Conservation (phyloP, 2,113 vertebrate species). For the Herpetotheres cachinnans region DNA sequence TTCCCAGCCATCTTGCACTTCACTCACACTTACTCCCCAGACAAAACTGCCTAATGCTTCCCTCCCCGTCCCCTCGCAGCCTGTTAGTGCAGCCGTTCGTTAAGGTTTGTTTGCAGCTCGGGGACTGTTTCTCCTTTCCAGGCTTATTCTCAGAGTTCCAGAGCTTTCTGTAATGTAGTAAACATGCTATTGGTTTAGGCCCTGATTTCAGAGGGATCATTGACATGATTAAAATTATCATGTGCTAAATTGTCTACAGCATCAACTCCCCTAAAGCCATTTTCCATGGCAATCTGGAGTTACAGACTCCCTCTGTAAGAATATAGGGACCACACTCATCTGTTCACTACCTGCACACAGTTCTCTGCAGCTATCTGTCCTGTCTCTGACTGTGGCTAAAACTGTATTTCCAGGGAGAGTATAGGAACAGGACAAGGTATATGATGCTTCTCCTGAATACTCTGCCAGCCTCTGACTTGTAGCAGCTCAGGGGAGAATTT, state of each 20-base stretch:
- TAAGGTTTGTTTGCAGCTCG: background rate
- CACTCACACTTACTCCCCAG: background rate
- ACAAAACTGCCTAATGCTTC: background rate
- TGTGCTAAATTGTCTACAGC: background rate
- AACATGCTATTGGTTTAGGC: background rate
- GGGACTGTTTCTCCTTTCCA: background rate
- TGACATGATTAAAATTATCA: background rate
- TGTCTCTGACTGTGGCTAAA: background rate
- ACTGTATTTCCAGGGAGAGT: background rate
- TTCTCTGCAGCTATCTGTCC: background rate
- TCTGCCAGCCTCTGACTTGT: background rate
- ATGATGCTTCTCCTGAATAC: background rate
- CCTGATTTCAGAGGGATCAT: background rate
- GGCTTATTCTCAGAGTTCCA: background rate
- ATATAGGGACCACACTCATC: background rate
- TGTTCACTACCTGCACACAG: background rate
- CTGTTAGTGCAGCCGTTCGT: rapidly evolving
- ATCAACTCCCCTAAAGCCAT: background rate
- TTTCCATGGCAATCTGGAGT: background rate
- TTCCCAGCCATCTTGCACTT: background rate
- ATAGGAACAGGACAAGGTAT: background rate
- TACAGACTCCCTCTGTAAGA: background rate
- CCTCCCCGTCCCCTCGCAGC: background rate
- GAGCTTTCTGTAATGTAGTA: background rate
- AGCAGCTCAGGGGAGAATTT: rapidly evolving